Evolutionary conservation across 2,888 invertebrate genomes (phyloP), one percentile per base, ranked within the genome.

Genomic region (Drosophila tanythrix): DNA sequence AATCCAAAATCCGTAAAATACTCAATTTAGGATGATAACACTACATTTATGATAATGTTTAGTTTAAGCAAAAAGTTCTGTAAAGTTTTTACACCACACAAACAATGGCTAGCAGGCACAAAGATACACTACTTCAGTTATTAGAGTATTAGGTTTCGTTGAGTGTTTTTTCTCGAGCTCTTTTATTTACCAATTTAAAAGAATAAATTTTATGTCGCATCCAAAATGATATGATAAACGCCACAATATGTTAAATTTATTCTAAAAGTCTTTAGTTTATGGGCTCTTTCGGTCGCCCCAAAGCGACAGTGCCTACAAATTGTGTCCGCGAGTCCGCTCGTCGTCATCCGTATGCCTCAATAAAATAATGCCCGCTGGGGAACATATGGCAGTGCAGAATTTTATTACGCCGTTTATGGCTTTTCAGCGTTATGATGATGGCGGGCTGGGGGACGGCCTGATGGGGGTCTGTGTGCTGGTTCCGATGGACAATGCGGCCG

Each of bases 291-390:
- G 63, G 38, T 36, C n/a, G 33, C 35, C 21, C 50, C n/a, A 38
- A 56, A 15, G 33, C 56, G 35, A 70, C 70, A 77, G 74, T 77
- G 81, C 71, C 82, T 80, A 82, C 89, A 84, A 89, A 76, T 86
- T 89, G 88, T 71, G 79, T 77, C 80, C 74, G 62, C 66, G 63
- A 62, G 55, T 58, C 64, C 51, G 60, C 36, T 21, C 40, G 70
- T 59, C 40, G 72, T 59, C 56, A 67, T 55, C 58, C 77, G 74
- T 70, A 70, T 69, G 70, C 78, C 73, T 76, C 82, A 85, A 87
- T 89, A 87, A 87, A 88, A 87, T 85, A 89, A 89, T 89, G 81
- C 88, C 88, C 88, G 89, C 90, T 90, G 89, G 90, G 88, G 87
- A 90, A 90, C 88, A 88, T 88, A 88, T 90, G 88, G 88, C 84